Conservation (phyloP, 2,113 vertebrate species). For the Accipiter virgatus region DNA sequence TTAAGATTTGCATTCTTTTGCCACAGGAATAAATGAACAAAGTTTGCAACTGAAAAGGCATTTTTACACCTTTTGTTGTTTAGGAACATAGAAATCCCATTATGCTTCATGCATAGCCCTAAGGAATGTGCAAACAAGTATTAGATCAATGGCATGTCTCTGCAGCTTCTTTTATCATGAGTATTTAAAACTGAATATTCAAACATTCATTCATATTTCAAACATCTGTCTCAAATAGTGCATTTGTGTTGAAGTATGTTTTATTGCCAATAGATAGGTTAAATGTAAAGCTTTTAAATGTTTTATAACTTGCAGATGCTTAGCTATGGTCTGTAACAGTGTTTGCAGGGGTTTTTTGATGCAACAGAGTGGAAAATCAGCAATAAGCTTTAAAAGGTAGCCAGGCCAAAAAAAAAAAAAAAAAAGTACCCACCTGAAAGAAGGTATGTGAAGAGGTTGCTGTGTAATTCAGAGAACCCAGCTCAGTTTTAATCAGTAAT, state of each 20-base stretch:
- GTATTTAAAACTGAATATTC: slow-evolving; percentile 78
- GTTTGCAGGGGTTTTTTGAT: background rate
- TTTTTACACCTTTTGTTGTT: slow-evolving; percentile 80
- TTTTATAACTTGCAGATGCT: slow-evolving; percentile 41
- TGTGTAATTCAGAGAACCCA: background rate
- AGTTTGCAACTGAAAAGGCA: slow-evolving; percentile 84
- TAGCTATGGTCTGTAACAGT: background rate
- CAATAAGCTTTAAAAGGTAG: background rate
- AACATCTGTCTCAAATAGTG: slow-evolving; percentile 69
- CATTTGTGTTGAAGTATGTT: slow-evolving; percentile 59
- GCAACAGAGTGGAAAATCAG: background rate
- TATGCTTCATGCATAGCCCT: slow-evolving; percentile 73
- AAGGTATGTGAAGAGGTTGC: background rate
- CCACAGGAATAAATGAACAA: slow-evolving; percentile 72
- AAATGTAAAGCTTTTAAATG: slow-evolving; percentile 33
- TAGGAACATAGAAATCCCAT: slow-evolving; percentile 74
- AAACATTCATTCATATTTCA: slow-evolving; percentile 79
- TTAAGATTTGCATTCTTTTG: slow-evolving; percentile 77
- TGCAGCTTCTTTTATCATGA: slow-evolving; percentile 76
- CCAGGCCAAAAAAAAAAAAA: background rate
- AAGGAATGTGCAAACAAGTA: slow-evolving; percentile 78
- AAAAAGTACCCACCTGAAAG: background rate
- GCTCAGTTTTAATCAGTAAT: background rate
- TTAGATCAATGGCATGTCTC: slow-evolving; percentile 76
- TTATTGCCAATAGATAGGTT: slow-evolving; percentile 55